phyloP scores from a whole-genome alignment of 1,140 invertebrate species.

The Galendromus occidentalis region DNA sequence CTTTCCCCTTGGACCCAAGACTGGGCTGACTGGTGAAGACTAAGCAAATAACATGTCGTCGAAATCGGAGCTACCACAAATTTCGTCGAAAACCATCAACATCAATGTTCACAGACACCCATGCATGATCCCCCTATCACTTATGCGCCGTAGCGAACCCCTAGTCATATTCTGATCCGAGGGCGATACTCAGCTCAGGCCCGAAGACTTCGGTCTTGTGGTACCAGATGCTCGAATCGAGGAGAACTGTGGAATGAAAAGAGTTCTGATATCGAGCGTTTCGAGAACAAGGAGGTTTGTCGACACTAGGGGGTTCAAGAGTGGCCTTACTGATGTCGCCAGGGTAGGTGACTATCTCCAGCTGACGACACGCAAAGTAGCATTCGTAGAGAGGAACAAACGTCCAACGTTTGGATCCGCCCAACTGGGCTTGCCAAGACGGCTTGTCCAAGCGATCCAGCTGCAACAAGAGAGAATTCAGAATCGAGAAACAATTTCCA shows the following conservation, averaged over 20 bases:
- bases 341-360: conserved; percentile 49
- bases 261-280: no score
- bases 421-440: conserved; percentile 84
- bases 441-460: conserved; percentile 72
- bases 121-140: no score
- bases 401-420: conserved; percentile 61
- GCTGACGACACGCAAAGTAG: conserved; percentile 43
- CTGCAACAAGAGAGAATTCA: conserved; percentile 31
- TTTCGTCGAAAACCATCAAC: no score
- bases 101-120: no score
- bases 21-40: no score
- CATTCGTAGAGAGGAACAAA: conserved; percentile 74
- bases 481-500: not conserved
- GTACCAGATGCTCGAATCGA: conserved; percentile 88
- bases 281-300: no score
- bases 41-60: no score
- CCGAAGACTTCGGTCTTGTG: conserved; percentile 69
- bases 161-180: conserved; percentile 83
- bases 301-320: not conserved
- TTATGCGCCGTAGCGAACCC: no score
- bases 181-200: conserved; percentile 73
- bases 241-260: conserved; percentile 43
- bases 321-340: conserved; percentile 69
- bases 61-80: no score
- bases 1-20: no score